These are phyloP conservation scores for Drosophila mayaguana DNA, from an alignment of 2,888 invertebrate species.

Conservation along the genomic window DNA sequence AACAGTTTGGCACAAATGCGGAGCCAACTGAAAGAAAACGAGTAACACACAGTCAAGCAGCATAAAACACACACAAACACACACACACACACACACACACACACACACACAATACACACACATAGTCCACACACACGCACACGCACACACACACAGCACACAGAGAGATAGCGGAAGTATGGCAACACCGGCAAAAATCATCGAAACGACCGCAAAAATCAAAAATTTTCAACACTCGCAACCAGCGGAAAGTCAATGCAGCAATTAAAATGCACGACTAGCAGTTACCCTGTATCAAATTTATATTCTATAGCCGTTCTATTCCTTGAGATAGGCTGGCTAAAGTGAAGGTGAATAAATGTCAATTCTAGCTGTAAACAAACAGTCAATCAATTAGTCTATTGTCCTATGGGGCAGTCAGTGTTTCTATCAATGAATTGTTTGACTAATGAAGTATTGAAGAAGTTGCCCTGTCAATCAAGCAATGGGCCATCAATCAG, in stretches of 20 bases:
- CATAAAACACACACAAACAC: conserved; percentile 12
- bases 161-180: conserved; percentile 15
- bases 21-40: conserved; percentile 11
- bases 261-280: not conserved
- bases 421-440: not conserved
- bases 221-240: conserved; percentile 49
- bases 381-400: not conserved
- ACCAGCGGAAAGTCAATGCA: not conserved
- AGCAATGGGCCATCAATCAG: not conserved
- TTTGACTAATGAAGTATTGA: too few relatives aligned
- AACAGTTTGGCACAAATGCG: conserved; percentile 50
- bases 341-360: not conserved
- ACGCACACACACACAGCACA: not conserved
- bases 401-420: not conserved
- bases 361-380: not conserved
- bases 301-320: accelerated
- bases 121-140: not conserved
- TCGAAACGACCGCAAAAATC: conserved; percentile 67
- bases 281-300: not conserved
- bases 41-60: conserved; percentile 12
- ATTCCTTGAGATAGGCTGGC: not conserved
- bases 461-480: too few relatives aligned
- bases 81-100: conserved; percentile 11
- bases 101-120: conserved; percentile 9
- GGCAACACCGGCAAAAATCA: conserved; percentile 52